Conservation (phyloP, 2,888 invertebrate genomes). For the Eupelmus urozonus region DNA sequence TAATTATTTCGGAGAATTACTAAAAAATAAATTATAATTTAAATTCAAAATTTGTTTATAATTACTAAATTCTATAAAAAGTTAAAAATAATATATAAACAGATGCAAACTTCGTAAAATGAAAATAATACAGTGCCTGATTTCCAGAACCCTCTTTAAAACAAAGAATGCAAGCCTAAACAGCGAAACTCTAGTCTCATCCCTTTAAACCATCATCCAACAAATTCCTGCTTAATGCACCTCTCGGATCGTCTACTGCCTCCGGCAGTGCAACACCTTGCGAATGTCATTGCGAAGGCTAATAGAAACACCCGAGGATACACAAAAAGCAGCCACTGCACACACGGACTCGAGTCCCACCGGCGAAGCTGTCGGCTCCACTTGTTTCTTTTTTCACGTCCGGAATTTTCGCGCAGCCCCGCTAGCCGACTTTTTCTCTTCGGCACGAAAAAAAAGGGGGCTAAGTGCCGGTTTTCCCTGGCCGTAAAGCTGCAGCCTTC, state of each 20-base stretch:
- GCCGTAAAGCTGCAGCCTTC: conserved; percentile 37
- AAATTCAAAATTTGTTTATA: no score
- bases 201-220: no score
- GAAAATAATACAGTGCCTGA: no score
- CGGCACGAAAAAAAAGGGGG: background rate
- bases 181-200: no score
- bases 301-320: background rate
- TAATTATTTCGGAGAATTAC: no score
- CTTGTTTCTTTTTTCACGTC: background rate
- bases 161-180: no score
- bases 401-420: conserved; percentile 18
- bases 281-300: background rate
- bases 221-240: no score
- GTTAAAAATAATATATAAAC: no score
- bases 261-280: background rate
- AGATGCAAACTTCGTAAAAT: no score
- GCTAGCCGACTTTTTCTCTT: background rate
- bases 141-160: no score
- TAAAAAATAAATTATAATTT: no score
- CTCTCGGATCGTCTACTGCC: background rate
- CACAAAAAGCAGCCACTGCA: background rate
- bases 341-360: background rate
- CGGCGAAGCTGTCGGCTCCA: background rate
- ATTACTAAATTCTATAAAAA: no score
- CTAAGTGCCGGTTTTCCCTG: conserved; percentile 27